phyloP scores from a whole-genome alignment of 1,140 invertebrate genomes.

The Maconellicoccus hirsutus region DNA sequence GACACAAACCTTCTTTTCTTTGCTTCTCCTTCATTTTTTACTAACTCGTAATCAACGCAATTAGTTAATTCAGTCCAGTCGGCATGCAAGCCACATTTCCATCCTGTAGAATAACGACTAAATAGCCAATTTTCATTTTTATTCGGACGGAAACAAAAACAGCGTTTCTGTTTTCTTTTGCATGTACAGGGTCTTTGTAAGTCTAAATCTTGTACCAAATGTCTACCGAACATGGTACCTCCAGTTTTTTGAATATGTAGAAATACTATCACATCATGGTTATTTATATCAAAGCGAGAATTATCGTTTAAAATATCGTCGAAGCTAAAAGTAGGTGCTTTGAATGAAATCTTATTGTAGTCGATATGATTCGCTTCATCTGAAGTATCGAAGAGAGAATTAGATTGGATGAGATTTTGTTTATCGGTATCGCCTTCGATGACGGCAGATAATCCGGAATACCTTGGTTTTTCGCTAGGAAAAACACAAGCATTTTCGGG shows the following conservation, averaged over 20 bases:
- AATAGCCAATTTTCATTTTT: conserved; percentile 92
- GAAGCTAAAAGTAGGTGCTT: conserved; percentile 44
- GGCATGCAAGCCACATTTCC: conserved; percentile 96
- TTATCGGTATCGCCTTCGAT: background rate
- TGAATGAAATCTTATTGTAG: background rate
- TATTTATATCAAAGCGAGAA: conserved; percentile 71
- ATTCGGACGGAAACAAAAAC: conserved; percentile 83
- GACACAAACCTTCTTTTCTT: conserved; percentile 49
- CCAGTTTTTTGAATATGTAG: conserved; percentile 96
- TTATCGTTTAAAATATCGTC: conserved; percentile 75
- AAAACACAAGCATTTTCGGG: conserved; percentile 72
- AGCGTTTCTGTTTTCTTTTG: conserved; percentile 71
- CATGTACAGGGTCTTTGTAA: conserved; percentile 76
- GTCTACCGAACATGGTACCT: conserved; percentile 84
- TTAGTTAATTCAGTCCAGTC: conserved; percentile 94
- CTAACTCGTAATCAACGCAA: conserved; percentile 75
- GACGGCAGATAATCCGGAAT: background rate
- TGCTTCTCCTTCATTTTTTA: conserved; percentile 68
- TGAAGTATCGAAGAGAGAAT: conserved; percentile 44
- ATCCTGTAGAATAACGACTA: conserved; percentile 94
- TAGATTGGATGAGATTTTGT: conserved; percentile 38
- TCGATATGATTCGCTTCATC: conserved; percentile 33
- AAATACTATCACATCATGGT: conserved; percentile 94
- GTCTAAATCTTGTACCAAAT: conserved; percentile 87
- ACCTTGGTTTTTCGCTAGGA: conserved; percentile 35